phyloP scores from a whole-genome alignment of 2,113 vertebrate genomes.

The pig (Sus scrofa) region T2T-Sscrofa CM000830.6:83751501-83752000 shows the following conservation, averaged over 20 bases:
- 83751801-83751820: conserved; percentile 63
- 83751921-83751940: background rate
- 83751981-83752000: conserved; percentile 63
- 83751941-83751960: background rate
- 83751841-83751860: conserved; percentile 53
- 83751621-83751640: conserved; percentile 71
- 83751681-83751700: conserved; percentile 83
- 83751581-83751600: background rate
- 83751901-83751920: background rate
- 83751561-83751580: background rate
- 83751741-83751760: background rate
- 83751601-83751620: background rate
- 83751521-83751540: background rate
- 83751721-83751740: conserved; percentile 58
- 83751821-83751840: conserved; percentile 65
- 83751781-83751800: conserved; percentile 71
- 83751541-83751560: background rate
- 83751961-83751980: background rate
- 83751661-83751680: conserved; percentile 77
- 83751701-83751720: conserved; percentile 60
- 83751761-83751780: conserved; percentile 17
- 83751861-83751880: background rate
- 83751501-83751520: background rate
- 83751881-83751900: background rate
- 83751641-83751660: conserved; percentile 76